These are phyloP conservation scores for Autographa gamma DNA, from an alignment of 2,888 invertebrate genomes.

Conservation along the genomic window DNA sequence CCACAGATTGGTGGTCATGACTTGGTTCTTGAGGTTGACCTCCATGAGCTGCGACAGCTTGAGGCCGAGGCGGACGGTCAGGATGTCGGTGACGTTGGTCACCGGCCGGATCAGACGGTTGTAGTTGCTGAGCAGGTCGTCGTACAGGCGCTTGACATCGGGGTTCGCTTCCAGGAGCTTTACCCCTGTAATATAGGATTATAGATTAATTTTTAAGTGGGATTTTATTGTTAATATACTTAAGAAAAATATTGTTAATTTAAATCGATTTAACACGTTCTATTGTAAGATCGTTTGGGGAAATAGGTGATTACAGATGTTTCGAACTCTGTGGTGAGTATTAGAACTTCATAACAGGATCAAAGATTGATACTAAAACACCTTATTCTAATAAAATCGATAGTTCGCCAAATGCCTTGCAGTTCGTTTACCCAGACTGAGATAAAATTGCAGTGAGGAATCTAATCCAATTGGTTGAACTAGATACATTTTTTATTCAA, in stretches of 20 bases:
- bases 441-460: too few relatives aligned
- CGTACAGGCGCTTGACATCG: constrained; percentile 97
- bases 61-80: constrained; percentile 97
- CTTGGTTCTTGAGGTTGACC: constrained; percentile 97
- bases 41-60: constrained; percentile 97
- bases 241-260: too few relatives aligned
- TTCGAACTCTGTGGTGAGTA: too few relatives aligned
- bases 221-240: neutral
- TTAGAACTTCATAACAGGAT: too few relatives aligned
- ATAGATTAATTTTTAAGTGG: neutral
- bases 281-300: too few relatives aligned
- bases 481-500: neutral
- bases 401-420: too few relatives aligned
- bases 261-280: too few relatives aligned
- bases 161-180: constrained; percentile 94
- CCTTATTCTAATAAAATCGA: too few relatives aligned
- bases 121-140: constrained; percentile 98
- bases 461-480: neutral
- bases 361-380: too few relatives aligned
- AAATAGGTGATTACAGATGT: too few relatives aligned
- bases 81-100: constrained; percentile 96
- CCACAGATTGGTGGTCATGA: constrained; percentile 98
- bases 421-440: too few relatives aligned
- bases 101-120: constrained; percentile 98
- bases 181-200: constrained; percentile 72